phyloP scores from a whole-genome alignment of 2,797 vertebrate genomes.

The Tarsius wallacei region DNA sequence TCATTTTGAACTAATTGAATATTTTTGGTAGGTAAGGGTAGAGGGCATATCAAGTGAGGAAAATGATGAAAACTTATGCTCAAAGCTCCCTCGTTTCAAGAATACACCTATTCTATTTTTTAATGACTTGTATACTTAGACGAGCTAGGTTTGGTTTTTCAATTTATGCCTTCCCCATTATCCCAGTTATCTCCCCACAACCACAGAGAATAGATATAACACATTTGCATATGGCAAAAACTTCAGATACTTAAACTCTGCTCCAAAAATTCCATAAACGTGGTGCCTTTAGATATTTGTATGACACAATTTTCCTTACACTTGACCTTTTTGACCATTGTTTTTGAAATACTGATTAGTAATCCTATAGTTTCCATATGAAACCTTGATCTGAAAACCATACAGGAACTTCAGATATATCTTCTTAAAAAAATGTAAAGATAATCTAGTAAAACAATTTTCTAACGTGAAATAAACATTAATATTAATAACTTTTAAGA shows the following conservation, averaged over 20 bases:
- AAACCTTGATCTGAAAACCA: neutral
- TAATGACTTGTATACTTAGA: neutral
- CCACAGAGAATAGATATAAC: neutral
- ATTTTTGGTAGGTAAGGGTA: neutral
- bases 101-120: neutral
- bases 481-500: neutral
- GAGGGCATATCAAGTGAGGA: neutral
- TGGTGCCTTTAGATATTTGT: neutral
- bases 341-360: neutral
- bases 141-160: neutral
- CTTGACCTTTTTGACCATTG: neutral
- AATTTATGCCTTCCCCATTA: neutral
- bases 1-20: neutral
- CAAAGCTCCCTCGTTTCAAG: fast-evolving
- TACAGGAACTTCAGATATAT: neutral
- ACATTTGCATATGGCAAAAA: neutral
- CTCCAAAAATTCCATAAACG: neutral
- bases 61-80: neutral
- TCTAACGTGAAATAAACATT: neutral
- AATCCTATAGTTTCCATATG: neutral
- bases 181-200: neutral
- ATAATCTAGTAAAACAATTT: neutral
- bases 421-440: neutral
- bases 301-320: neutral
- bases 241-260: neutral